These are phyloP conservation scores for Xenentodon cancila DNA, from an alignment of 2,797 vertebrate genomes.

Conservation along the genomic window DNA sequence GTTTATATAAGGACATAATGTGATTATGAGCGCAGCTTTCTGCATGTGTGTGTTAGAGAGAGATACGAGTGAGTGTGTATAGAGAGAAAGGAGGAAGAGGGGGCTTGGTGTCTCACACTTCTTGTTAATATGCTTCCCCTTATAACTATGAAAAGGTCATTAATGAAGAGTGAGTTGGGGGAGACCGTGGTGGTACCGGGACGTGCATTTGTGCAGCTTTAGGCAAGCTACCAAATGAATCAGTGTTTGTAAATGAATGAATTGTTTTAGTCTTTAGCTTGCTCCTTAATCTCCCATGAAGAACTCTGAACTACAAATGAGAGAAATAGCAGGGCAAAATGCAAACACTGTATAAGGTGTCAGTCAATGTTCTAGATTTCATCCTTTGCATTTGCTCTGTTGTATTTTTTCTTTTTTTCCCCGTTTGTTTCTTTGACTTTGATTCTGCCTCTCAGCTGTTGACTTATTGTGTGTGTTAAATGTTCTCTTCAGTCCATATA, in stretches of 20 bases:
- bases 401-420: neutral
- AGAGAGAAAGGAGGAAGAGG: constrained; percentile 6
- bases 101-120: constrained; percentile 45
- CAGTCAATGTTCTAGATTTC: too few species aligned
- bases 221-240: too few species aligned
- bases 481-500: constrained; percentile 22
- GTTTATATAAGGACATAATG: constrained; percentile 56
- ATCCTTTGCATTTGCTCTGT: neutral
- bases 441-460: constrained; percentile 10
- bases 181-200: constrained; percentile 3
- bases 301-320: constrained; percentile 42
- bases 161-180: constrained; percentile 59
- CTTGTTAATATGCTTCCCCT: constrained; percentile 39
- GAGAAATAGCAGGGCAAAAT: constrained; percentile 7
- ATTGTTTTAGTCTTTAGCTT: too few species aligned
- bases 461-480: constrained; percentile 10
- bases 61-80: neutral
- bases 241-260: too few species aligned
- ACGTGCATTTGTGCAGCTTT: too few species aligned
- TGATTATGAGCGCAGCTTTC: constrained; percentile 44
- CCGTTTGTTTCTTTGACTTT: neutral
- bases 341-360: too few species aligned
- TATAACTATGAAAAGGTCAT: constrained; percentile 48
- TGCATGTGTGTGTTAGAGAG: neutral
- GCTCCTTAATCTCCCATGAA: constrained; percentile 2